phyloP scores from a whole-genome alignment of 2,113 vertebrate genomes.

The Pachycephala philippinensis region DNA sequence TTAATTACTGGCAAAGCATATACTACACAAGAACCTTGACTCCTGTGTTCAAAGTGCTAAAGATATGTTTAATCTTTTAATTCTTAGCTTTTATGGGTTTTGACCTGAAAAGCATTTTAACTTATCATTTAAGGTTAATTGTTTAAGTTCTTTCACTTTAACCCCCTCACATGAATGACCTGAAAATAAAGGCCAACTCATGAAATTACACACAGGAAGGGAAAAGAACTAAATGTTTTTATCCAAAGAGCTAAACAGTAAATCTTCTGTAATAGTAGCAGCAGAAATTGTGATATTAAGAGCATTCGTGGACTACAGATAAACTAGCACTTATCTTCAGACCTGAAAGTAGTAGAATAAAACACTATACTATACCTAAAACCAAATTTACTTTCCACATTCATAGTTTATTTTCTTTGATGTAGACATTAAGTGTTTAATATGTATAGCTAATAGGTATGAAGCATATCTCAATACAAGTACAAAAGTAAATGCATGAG shows the following conservation, averaged over 20 bases:
- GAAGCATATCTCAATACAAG: background rate
- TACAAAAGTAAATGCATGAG: background rate
- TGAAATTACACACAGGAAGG: background rate
- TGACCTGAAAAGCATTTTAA: background rate
- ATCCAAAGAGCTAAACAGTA: background rate
- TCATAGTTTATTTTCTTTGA: background rate
- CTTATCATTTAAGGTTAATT: background rate
- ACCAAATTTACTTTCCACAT: background rate
- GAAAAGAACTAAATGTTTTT: background rate
- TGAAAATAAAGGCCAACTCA: background rate
- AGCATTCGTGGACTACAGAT: accelerated
- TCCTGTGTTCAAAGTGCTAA: background rate
- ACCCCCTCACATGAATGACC: background rate
- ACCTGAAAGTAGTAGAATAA: background rate
- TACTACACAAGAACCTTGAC: background rate
- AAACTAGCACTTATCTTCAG: background rate
- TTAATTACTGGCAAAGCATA: background rate
- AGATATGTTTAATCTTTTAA: background rate
- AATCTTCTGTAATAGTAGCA: background rate
- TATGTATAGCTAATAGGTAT: background rate
- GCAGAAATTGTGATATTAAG: background rate
- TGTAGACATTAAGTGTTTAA: background rate
- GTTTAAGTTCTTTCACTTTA: background rate
- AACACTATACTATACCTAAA: background rate
- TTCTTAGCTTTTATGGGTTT: background rate